phyloP scores from a whole-genome alignment of 2,888 invertebrate genomes.

The Troilus luridus region DNA sequence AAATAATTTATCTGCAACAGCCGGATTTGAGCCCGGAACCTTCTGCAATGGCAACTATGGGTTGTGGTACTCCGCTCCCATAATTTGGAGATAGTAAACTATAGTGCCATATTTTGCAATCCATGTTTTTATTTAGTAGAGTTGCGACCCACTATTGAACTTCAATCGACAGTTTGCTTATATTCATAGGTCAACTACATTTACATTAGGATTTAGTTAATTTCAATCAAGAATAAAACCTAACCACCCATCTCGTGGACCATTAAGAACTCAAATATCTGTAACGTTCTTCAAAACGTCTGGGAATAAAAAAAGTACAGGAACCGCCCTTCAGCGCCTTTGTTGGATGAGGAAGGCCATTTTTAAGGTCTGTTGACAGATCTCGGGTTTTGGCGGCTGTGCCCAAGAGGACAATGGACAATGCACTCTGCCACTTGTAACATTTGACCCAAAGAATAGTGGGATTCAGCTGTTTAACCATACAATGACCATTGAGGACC shows the following conservation, averaged over 20 bases:
- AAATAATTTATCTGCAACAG: too few relatives aligned
- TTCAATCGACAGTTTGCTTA: too few relatives aligned
- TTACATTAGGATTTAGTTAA: neutral
- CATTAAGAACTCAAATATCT: neutral
- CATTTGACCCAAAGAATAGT: conserved; percentile 13
- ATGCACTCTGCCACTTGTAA: conserved; percentile 35
- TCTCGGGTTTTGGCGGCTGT: conserved; percentile 25
- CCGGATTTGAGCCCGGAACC: too few relatives aligned
- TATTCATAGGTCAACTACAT: too few relatives aligned
- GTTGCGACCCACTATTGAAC: too few relatives aligned
- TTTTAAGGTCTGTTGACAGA: conserved; percentile 37
- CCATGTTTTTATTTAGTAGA: too few relatives aligned
- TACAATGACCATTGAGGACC: conserved; percentile 37
- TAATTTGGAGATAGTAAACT: too few relatives aligned
- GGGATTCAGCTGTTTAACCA: conserved; percentile 35
- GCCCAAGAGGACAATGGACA: neutral
- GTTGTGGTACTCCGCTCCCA: too few relatives aligned
- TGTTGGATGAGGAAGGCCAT: neutral
- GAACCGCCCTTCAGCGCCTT: conserved; percentile 16
- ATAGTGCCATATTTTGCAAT: too few relatives aligned
- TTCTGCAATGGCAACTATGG: too few relatives aligned
- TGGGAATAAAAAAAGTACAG: neutral
- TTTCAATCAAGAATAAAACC: neutral
- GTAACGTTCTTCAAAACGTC: neutral
- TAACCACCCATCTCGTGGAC: neutral